Conservation (phyloP, 2,797 vertebrate species). For the Tenualosa ilisha region DNA sequence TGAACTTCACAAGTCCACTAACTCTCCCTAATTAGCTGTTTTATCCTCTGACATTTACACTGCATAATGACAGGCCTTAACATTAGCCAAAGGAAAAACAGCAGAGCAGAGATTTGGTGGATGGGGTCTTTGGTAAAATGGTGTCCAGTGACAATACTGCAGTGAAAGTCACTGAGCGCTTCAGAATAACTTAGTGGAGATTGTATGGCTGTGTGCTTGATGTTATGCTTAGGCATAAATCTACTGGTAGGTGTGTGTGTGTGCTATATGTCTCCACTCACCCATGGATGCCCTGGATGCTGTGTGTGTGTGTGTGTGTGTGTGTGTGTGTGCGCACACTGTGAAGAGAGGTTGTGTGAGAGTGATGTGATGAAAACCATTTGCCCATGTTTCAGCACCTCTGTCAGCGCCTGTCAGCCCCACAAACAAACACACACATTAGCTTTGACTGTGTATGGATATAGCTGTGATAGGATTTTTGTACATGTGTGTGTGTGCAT, state of each 20-base stretch:
- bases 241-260: too few relatives aligned
- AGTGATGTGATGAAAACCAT: conserved; percentile 28
- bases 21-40: not conserved
- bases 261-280: not conserved
- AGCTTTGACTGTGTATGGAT: not conserved
- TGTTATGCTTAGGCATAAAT: not conserved
- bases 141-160: not conserved
- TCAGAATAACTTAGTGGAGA: not conserved
- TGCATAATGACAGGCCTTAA: not conserved
- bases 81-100: not conserved
- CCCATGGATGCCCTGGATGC: not conserved
- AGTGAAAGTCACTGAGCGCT: not conserved
- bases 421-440: not conserved
- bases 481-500: not conserved
- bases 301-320: not conserved
- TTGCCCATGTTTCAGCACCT: conserved; percentile 17
- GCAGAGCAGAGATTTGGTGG: not conserved
- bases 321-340: not conserved
- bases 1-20: not conserved
- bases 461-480: not conserved
- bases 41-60: not conserved
- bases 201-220: not conserved
- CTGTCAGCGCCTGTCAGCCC: not conserved
- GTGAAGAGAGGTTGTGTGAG: not conserved
- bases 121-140: not conserved